phyloP scores from a whole-genome alignment of 1,140 invertebrate species.

The Drosophila parvula region DNA sequence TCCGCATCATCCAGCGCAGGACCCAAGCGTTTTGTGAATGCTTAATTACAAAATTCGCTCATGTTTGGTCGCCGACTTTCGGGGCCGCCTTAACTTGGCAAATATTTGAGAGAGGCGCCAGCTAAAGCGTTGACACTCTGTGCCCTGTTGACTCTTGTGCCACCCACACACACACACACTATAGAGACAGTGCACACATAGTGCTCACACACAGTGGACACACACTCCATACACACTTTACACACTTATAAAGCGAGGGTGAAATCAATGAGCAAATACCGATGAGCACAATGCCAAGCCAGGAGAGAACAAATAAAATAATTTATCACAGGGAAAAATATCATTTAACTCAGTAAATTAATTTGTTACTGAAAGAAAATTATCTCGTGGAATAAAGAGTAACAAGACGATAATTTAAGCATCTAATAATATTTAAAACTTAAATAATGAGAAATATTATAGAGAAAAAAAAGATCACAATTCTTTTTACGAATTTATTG shows the following conservation, averaged over 20 bases:
- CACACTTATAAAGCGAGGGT: slow-evolving; percentile 19
- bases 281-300: slow-evolving; percentile 11
- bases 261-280: slow-evolving; percentile 49
- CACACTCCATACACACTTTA: slow-evolving; percentile 12
- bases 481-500: too few species aligned
- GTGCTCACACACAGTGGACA: slow-evolving; percentile 7
- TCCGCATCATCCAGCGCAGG: not conserved
- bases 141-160: slow-evolving; percentile 19
- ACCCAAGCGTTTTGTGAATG: slow-evolving; percentile 67
- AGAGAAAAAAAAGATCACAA: too few species aligned
- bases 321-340: not conserved
- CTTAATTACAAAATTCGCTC: slow-evolving; percentile 71
- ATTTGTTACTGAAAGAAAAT: not conserved
- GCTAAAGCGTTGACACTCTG: slow-evolving; percentile 37
- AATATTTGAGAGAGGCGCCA: slow-evolving; percentile 44
- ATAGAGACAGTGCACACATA: not conserved
- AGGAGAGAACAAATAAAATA: slow-evolving; percentile 7
- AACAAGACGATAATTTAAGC: too few species aligned
- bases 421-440: too few species aligned
- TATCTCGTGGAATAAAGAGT: too few species aligned
- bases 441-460: too few species aligned
- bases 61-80: slow-evolving; percentile 42
- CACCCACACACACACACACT: slow-evolving; percentile 8
- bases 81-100: slow-evolving; percentile 30
- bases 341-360: not conserved